Evolutionary conservation across 2,888 invertebrate species (phyloP).

Genomic region (Masnerella sp.): DNA sequence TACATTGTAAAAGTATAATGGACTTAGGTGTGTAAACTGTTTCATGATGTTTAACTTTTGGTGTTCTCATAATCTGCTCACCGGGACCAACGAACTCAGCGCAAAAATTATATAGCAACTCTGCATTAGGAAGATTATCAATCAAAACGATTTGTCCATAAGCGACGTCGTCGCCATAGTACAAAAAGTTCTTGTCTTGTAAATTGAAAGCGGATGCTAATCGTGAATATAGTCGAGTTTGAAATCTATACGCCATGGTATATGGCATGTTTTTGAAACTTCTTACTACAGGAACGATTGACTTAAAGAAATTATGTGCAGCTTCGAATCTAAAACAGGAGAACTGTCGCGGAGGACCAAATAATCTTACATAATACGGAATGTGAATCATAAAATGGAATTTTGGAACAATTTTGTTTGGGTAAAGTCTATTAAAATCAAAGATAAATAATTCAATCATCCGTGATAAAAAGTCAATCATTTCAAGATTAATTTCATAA

Average conservation of each 20-base stretch:
- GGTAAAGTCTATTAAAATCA: conserved; percentile 28
- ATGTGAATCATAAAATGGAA: conserved; percentile 60
- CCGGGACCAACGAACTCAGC: background rate
- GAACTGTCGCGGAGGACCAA: conserved; percentile 56
- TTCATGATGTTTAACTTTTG: conserved; percentile 15
- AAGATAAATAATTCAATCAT: conserved; percentile 29
- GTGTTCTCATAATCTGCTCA: conserved; percentile 3
- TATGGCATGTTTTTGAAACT: conserved; percentile 51
- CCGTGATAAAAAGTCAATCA: conserved; percentile 18
- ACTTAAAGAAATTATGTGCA: conserved; percentile 51
- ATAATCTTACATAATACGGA: conserved; percentile 52
- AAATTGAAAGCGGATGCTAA: conserved; percentile 17
- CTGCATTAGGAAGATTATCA: conserved; percentile 8
- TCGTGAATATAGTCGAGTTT: conserved; percentile 38
- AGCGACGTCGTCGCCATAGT: conserved; percentile 36
- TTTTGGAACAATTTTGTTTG: conserved; percentile 43
- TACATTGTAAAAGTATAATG: conserved; percentile 43
- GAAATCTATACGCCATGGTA: conserved; percentile 21
- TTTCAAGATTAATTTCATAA: conserved; percentile 12
- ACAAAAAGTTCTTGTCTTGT: conserved; percentile 38
- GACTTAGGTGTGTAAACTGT: conserved; percentile 24
- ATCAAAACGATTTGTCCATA: conserved; percentile 23
- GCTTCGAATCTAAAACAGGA: conserved; percentile 58
- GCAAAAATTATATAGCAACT: conserved; percentile 2
- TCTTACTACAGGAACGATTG: conserved; percentile 52